Base-by-base conservation (phyloP, 2,113 vertebrate genomes). In the Myotis yumanensis region DNA sequence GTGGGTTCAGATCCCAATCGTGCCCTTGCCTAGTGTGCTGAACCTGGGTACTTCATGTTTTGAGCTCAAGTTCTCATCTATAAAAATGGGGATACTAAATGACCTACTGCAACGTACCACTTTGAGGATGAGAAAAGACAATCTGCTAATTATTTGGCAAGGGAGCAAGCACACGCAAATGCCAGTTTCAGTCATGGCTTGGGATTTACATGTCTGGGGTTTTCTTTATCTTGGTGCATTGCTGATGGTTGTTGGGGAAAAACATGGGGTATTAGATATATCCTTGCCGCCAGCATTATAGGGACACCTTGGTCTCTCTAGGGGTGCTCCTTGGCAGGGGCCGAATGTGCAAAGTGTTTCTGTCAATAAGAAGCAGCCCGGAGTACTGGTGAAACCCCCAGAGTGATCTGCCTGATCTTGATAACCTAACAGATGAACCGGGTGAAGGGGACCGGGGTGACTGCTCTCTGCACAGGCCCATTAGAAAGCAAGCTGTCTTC, bases 401-500 rank as follows among this genome's bases (percentile, higher is more conserved):
- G 54, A 89, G 85, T 32, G 37, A 69, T 52, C 52, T 73, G 4
- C 51, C 62, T 82, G 14, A n/a, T 18, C 20, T 20, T 72, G 43
- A 46, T 40, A 52, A 91, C n/a, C 64, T 20, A 83, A 40, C 2
- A 2, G 40, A 1, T 40, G 52, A 71, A 25, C 10, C 57, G 32
- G 48, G 59, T 7, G 11, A 54, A 7, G 1, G 2, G 4, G 0
- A 15, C 2, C 76, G 1, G 20, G 15, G 32, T 0, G 2, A 4
- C 35, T 81, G 25, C 18, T 72, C 28, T 89, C 28, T 73, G 28
- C 6, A 68, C 11, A 69, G 25, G 9, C 5, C 2, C 17, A 43
- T 46, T 37, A 4, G 68, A 81, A 81, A 81, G 16, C 23, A 35
- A 25, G 6, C 57, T 51, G 75, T 77, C 32, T 48, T 92, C 43